Base-by-base conservation (phyloP, 2,113 vertebrate genomes). In the Gymnobelideus leadbeateri region DNA sequence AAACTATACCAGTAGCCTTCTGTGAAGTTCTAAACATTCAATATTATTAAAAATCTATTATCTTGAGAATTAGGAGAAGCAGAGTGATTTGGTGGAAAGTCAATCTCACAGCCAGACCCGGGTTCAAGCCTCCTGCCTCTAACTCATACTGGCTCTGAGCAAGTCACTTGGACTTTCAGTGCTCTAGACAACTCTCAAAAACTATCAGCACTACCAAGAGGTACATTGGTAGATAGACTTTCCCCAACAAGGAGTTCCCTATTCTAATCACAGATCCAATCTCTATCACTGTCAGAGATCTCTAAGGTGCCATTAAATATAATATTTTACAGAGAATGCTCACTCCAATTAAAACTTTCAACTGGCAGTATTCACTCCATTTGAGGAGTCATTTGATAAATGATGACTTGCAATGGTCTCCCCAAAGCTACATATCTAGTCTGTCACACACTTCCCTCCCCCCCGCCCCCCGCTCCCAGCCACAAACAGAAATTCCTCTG, bases 31-130 rank as follows among this genome's bases (percentile, higher is more conserved):
- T n/a, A 91, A 26, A 93, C 1, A 21, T 8, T 90, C 19, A n/a
- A 14, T 54, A 91, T 89, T 43, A 0, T 0, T 10, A 94, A 93
- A 68, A 6, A 37, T 68, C 61, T 37, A 1, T 10, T 26, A 90
- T 46, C 90, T 77, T 25, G 47, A 49, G 51, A 89, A 90, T 28
- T 91, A 91, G 50, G 11, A 93, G 89, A 94, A 21, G 47, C 89
- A 95, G 43, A 53, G 8, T n/a, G 21, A 68, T 53, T 92, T 24
- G 23, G 3, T 49, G 6, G 90, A 95, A 50, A 68, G 11, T 49
- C 47, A 49, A 49, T 49, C 47, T 49, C 47, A 49, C 47, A 49
- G 47, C 47, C 47, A 49, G 47, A 37, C 31, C 31, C 16, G 68
- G 37, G n/a, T 77, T 77, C 14, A n/a, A 21, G 37, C 9, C 37